Base-by-base conservation (phyloP, 2,888 invertebrate species). In the Melangyna quadrimaculata region DNA sequence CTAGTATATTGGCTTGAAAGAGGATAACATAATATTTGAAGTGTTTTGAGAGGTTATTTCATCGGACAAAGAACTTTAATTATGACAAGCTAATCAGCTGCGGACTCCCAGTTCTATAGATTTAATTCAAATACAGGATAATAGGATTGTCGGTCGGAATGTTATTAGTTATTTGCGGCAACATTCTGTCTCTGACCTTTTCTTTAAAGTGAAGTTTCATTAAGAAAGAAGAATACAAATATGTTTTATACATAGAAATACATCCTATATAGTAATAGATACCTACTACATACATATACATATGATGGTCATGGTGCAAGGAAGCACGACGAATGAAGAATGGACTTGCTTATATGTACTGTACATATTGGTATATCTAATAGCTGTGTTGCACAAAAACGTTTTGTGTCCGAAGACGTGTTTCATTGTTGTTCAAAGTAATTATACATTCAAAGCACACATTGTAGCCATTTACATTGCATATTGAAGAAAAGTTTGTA, bases 361-460 rank as follows among this genome's bases (percentile, higher is more conserved):
- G n/a, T n/a, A n/a, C n/a, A n/a, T n/a, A n/a, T n/a, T n/a, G n/a
- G n/a, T n/a, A n/a, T n/a, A n/a, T n/a, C n/a, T n/a, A n/a, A n/a
- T n/a, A n/a, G n/a, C n/a, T 71, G 65, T 61, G 22, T 67, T 82
- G 82, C 67, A 82, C 45, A 59, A 67, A 73, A 82, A 69, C 63
- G 63, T 78, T 59, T 72, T 57, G 27, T 55, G 77, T 65, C 45
- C 69, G 48, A 73, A 83, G 83, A 57, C 55, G 55, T 61, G 63
- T 17, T 57, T 57, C 17, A 63, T 55, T 71, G 84, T 55, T 81
- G 61, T 48, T 48, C 45, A 19, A 77, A 70, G 22, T 81, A 73
- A 86, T 86, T 81, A 86, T 35, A 12, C 77, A 86, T 81, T 86
- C 86, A 73, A 86, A 29, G 77, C 86, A 86, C 86, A 81, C 29